Evolutionary conservation across 2,797 vertebrate genomes (phyloP).

Genomic region (Melanotaenia pygmaea): DNA sequence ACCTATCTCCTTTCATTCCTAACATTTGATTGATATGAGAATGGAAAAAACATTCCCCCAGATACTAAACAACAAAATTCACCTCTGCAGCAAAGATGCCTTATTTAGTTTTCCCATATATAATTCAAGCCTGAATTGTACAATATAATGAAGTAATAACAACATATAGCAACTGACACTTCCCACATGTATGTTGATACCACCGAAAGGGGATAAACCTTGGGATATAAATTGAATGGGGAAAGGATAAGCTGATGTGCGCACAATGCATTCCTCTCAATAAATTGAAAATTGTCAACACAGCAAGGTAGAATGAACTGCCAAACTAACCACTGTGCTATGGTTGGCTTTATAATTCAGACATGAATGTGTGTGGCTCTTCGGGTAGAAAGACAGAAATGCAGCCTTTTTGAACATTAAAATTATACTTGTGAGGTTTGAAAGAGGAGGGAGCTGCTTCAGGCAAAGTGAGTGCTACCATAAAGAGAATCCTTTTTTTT

Average conservation of each 20-base stretch:
- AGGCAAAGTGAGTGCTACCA: slow-evolving; percentile 44
- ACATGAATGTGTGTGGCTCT: slow-evolving; percentile 4
- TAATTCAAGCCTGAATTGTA: slow-evolving; percentile 14
- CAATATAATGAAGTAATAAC: slow-evolving; percentile 41
- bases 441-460: slow-evolving; percentile 44
- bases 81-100: slow-evolving; percentile 11
- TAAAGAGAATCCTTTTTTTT: slow-evolving; percentile 53
- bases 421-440: slow-evolving; percentile 38
- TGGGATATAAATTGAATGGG: slow-evolving; percentile 22
- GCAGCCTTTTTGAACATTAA: slow-evolving; percentile 35
- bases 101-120: slow-evolving; percentile 1
- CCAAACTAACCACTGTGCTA: slow-evolving; percentile 21
- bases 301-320: slow-evolving; percentile 25
- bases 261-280: slow-evolving; percentile 24
- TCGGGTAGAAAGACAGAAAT: slow-evolving; percentile 21
- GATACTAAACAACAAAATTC: slow-evolving; percentile 3
- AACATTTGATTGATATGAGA: neutral
- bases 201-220: slow-evolving; percentile 20
- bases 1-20: neutral
- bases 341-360: slow-evolving; percentile 24
- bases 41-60: neutral
- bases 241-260: slow-evolving; percentile 39
- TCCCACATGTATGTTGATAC: slow-evolving; percentile 32
- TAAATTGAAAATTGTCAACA: slow-evolving; percentile 39
- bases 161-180: slow-evolving; percentile 42